Conservation (phyloP, 2,797 vertebrate genomes). For the Scolopax bukidnonensis region DNA sequence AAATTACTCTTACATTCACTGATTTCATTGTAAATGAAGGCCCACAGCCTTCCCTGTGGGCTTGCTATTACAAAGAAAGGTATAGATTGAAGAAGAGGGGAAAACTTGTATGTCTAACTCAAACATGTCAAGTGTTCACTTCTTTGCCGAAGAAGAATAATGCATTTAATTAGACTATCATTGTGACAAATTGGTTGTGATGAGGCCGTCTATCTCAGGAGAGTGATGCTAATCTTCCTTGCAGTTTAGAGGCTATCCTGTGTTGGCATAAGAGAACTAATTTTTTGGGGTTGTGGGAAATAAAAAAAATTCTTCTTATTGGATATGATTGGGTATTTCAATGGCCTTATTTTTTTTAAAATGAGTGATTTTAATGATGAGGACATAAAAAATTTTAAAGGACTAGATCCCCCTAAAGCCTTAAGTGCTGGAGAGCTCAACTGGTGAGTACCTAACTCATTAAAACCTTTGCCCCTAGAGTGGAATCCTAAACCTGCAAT, state of each 20-base stretch:
- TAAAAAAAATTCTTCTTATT: background rate
- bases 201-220: conserved; percentile 67
- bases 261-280: conserved; percentile 12
- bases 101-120: conserved; percentile 48
- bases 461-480: background rate
- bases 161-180: conserved; percentile 76
- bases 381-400: background rate
- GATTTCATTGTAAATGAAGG: conserved; percentile 49
- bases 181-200: conserved; percentile 78
- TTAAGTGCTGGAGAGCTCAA: background rate
- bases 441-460: background rate
- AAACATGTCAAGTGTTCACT: conserved; percentile 60
- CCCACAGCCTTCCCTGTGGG: conserved; percentile 53
- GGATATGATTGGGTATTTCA: background rate
- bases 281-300: background rate
- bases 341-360: background rate
- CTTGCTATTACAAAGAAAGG: conserved; percentile 27
- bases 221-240: conserved; percentile 67
- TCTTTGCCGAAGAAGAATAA: conserved; percentile 69
- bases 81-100: background rate
- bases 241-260: conserved; percentile 68
- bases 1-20: background rate
- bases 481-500: background rate
- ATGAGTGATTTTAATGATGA: background rate
- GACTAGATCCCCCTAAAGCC: background rate